Percentiles rank a stretch among this genome's conserved stretches.
Evolutionary conservation across 2,888 invertebrate genomes (phyloP).

Genomic region (Oscheius sp.): DNA sequence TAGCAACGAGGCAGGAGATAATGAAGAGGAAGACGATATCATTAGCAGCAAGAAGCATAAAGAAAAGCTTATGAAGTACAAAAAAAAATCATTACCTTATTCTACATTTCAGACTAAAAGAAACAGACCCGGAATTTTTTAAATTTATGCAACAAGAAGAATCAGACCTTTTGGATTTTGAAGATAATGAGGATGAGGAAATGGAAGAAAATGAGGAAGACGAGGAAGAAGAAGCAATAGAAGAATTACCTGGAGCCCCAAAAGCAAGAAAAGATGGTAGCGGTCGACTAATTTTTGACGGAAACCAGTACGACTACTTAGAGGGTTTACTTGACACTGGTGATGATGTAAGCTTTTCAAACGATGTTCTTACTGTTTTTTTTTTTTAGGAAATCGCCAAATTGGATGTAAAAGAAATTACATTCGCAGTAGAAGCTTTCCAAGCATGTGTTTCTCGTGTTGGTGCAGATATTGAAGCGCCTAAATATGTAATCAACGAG

Average conservation of each 20-base stretch:
- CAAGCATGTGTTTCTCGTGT: constrained; percentile 63
- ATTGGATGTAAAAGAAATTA: constrained; percentile 39
- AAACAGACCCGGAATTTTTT: constrained; percentile 61
- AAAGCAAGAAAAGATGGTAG: constrained; percentile 45
- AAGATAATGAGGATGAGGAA: constrained; percentile 50
- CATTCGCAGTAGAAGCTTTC: constrained; percentile 62
- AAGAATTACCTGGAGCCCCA: constrained; percentile 33
- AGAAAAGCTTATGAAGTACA: constrained; percentile 40
- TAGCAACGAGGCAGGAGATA: constrained; percentile 3
- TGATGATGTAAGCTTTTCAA: constrained; percentile 34
- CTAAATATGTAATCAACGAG: constrained; percentile 62
- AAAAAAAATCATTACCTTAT: neutral
- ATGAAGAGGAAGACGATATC: constrained; percentile 22
- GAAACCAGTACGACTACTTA: constrained; percentile 46
- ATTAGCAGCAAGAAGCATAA: constrained; percentile 38
- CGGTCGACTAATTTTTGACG: constrained; percentile 52
- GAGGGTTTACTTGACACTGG: constrained; percentile 38
- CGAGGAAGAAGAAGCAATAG: constrained; percentile 4
- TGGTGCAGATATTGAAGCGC: constrained; percentile 59
- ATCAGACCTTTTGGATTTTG: constrained; percentile 63
- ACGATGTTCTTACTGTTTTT: neutral
- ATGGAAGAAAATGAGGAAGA: constrained; percentile 47
- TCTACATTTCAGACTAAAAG: constrained; percentile 36
- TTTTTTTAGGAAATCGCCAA: constrained; percentile 30
- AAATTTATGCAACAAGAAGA: constrained; percentile 65